phyloP scores from a whole-genome alignment of 2,113 vertebrate species.

The Nesospiza acunhae region DNA sequence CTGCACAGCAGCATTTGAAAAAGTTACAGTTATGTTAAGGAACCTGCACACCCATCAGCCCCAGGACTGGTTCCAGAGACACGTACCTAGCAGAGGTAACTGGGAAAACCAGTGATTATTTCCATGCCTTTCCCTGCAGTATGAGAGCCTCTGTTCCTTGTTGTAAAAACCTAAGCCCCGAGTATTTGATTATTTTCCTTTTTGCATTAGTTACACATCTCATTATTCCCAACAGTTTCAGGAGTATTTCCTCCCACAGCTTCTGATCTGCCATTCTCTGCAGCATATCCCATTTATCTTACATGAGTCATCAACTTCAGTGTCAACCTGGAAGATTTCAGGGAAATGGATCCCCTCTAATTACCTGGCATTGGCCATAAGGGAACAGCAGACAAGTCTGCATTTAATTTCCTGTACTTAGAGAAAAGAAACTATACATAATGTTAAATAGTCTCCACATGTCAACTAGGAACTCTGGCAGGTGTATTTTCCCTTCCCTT shows the following conservation, averaged over 20 bases:
- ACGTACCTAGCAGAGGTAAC: neutral
- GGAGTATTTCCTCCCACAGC: neutral
- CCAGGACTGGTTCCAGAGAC: neutral
- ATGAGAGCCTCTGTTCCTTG: neutral
- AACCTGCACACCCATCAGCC: neutral
- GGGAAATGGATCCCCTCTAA: neutral
- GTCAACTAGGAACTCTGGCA: neutral
- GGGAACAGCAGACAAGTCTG: neutral
- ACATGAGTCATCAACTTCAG: neutral
- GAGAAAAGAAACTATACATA: neutral
- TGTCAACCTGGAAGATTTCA: neutral
- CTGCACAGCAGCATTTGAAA: neutral
- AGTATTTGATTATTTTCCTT: neutral
- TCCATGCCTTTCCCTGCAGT: neutral
- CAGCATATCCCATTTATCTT: neutral
- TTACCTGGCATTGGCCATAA: neutral
- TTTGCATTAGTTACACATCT: neutral
- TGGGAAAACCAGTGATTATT: neutral
- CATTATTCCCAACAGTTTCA: conserved; percentile 26
- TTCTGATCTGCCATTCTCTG: conserved; percentile 15
- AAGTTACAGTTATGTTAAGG: neutral
- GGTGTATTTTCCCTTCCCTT: neutral
- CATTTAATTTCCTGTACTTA: neutral
- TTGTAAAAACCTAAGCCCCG: neutral
- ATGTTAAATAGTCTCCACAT: neutral